These are phyloP conservation scores for Cardiocondyla obscurior DNA, from an alignment of 1,140 invertebrate genomes.

Conservation along the genomic window DNA sequence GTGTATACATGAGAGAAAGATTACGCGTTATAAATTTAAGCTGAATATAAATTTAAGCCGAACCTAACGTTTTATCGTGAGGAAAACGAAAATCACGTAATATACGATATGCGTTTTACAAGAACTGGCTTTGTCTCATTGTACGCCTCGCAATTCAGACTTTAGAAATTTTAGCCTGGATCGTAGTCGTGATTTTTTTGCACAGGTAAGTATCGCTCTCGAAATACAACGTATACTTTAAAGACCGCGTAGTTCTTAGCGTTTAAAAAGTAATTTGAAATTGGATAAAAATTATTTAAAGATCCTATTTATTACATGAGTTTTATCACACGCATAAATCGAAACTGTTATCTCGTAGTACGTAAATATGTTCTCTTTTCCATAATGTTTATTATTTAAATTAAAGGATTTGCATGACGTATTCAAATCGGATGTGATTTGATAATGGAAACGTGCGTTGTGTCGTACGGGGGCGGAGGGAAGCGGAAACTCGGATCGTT, in stretches of 20 bases:
- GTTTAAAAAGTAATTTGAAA: not conserved
- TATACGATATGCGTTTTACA: slow-evolving; percentile 69
- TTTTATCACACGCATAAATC: not conserved
- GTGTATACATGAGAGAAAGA: not conserved
- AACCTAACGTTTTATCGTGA: slow-evolving; percentile 54
- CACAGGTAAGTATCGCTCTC: slow-evolving; percentile 14
- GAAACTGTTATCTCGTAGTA: not conserved
- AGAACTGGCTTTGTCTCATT: slow-evolving; percentile 42
- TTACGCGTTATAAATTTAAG: slow-evolving; percentile 48
- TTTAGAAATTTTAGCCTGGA: not conserved
- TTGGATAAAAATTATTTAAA: not conserved
- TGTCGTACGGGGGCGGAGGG: no score
- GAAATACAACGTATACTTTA: not conserved
- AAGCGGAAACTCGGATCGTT: not conserved
- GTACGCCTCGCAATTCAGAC: not conserved
- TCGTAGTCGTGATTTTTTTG: not conserved
- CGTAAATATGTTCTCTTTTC: not conserved
- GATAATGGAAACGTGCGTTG: not conserved
- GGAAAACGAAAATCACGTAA: slow-evolving; percentile 58
- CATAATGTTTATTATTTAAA: not conserved
- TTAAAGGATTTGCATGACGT: not conserved
- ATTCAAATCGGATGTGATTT: not conserved
- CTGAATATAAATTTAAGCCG: slow-evolving; percentile 57
- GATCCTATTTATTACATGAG: not conserved
- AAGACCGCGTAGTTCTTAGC: not conserved